Evolutionary conservation across 1,140 invertebrate genomes (phyloP).

Genomic region (Drosophila asahinai): DNA sequence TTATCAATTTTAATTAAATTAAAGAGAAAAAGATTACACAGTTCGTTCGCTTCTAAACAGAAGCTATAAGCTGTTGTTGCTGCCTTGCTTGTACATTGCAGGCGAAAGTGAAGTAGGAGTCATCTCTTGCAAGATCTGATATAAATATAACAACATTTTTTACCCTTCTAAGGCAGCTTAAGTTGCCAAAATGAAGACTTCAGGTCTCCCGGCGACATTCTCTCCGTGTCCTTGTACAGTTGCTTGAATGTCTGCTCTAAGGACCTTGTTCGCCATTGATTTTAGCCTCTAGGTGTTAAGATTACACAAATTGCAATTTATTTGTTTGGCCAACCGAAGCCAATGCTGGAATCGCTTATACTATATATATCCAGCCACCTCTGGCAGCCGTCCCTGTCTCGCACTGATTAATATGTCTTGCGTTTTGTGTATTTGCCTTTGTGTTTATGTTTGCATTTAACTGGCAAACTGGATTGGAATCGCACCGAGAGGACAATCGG

Average conservation of each 20-base stretch:
- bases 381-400: slow-evolving; percentile 18
- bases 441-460: slow-evolving; percentile 75
- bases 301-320: slow-evolving; percentile 83
- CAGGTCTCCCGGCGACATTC: too few species aligned
- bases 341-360: slow-evolving; percentile 65
- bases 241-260: slow-evolving; percentile 7
- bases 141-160: too few species aligned
- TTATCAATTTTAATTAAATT: too few species aligned
- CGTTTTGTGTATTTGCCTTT: slow-evolving; percentile 62
- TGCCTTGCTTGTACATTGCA: too few species aligned
- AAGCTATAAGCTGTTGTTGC: too few species aligned
- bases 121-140: too few species aligned
- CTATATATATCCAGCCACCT: slow-evolving; percentile 1
- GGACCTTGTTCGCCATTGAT: slow-evolving; percentile 61
- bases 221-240: not conserved
- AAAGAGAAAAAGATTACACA: too few species aligned
- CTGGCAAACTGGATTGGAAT: slow-evolving; percentile 54
- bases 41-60: too few species aligned
- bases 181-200: too few species aligned
- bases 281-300: slow-evolving; percentile 78
- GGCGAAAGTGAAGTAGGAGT: too few species aligned
- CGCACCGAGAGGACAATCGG: not conserved
- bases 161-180: too few species aligned
- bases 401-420: slow-evolving; percentile 78
- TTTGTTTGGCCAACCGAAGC: slow-evolving; percentile 76